Evolutionary conservation across 2,113 vertebrate species (phyloP), one percentile per base, ranked within the genome.

Genomic region (Bufo bufo): DNA sequence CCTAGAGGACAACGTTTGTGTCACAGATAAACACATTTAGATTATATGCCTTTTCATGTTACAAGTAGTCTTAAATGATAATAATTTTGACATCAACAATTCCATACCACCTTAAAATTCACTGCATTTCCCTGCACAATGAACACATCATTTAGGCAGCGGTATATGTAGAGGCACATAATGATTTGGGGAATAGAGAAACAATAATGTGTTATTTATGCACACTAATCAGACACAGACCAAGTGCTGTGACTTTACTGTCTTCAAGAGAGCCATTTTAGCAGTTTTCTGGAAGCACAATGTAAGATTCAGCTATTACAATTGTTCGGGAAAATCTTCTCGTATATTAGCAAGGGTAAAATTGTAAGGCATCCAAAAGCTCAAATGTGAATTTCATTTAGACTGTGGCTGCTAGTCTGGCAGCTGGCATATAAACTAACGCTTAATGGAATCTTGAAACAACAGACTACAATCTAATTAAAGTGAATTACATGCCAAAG

Each of bases 321-420:
- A 95, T 93, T 95, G 93, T 95, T 95, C 49, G 93, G 92, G 94
- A 94, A 93, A 95, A 95, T 94, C 95, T 93, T 95, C 95, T 93
- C 93, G 95, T 94, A 95, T 95, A 96, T 96, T 95, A 96, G 94
- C 95, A 95, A 95, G 95, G 95, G 95, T 95, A 95, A 95, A 95
- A 96, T 96, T 96, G 94, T 93, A 95, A 95, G 94, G 93, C 93
- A 95, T 95, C 94, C 94, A 94, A 95, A 95, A 94, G 94, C 94
- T 95, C 94, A 92, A 83, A 93, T 95, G 95, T 93, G 94, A 94
- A 95, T 96, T 95, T 96, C 94, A 94, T 95, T 95, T 95, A 93
- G 94, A 95, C 92, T 94, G 94, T 95, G 93, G 94, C 94, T 94
- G 94, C 93, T 95, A 94, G 92, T 93, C 93, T 92, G 92, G 93